Percentiles rank a stretch among this genome's conserved stretches.
These are phyloP conservation scores for Rhaphigaster nebulosa DNA, from an alignment of 2,888 invertebrate genomes.

Conservation along the genomic window DNA sequence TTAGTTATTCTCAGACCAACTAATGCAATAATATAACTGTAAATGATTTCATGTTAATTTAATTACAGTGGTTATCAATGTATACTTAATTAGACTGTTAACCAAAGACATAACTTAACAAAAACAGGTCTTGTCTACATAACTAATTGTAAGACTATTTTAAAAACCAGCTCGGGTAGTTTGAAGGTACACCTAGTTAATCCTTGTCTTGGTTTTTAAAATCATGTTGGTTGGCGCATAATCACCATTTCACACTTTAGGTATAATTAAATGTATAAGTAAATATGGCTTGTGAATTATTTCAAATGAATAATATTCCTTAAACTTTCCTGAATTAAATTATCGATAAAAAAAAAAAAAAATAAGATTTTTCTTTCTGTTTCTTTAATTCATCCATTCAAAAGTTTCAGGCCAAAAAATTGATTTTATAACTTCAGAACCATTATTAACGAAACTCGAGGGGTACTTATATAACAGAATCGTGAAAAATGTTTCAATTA, in stretches of 20 bases:
- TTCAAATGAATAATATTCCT: too few species aligned
- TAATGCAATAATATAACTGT: background rate
- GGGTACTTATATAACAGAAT: too few species aligned
- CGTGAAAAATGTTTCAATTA: too few species aligned
- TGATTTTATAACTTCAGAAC: too few species aligned
- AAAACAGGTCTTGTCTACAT: conserved; percentile 1
- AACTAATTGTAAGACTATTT: too few species aligned
- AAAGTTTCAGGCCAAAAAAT: too few species aligned
- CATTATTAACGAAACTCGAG: too few species aligned
- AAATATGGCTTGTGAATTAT: background rate
- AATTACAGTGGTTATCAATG: background rate
- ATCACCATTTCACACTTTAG: background rate
- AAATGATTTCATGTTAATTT: background rate
- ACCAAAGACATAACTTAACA: background rate
- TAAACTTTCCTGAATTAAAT: too few species aligned
- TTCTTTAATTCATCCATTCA: too few species aligned
- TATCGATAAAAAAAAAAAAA: too few species aligned
- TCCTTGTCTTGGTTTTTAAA: background rate
- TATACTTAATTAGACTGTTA: background rate
- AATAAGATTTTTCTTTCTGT: too few species aligned
- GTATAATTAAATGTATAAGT: background rate
- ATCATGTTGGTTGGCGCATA: background rate
- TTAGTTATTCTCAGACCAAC: too few species aligned
- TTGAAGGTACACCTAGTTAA: background rate
- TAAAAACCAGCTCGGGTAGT: background rate